These are phyloP conservation scores for Jacana jacana DNA, from an alignment of 2,113 vertebrate genomes.

Conservation along the genomic window DNA sequence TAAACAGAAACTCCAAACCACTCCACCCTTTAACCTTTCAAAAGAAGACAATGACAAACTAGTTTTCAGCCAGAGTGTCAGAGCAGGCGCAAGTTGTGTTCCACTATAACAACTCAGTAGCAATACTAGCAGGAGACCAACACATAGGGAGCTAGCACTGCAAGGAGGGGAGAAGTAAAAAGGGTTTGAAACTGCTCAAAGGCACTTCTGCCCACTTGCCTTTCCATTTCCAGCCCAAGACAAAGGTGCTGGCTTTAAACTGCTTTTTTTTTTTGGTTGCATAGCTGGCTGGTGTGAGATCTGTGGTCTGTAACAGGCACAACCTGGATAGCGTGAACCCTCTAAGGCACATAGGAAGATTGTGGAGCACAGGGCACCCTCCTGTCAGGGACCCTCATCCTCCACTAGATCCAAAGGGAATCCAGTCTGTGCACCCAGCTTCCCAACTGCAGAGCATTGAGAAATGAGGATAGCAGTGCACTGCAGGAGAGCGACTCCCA, in stretches of 20 bases:
- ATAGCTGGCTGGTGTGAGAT: slow-evolving; percentile 69
- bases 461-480: slow-evolving; percentile 46
- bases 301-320: slow-evolving; percentile 71
- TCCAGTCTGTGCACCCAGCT: slow-evolving; percentile 58
- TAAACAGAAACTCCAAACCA: slow-evolving; percentile 81
- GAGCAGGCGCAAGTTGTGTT: slow-evolving; percentile 63
- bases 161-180: slow-evolving; percentile 51
- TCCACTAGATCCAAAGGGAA: slow-evolving; percentile 63
- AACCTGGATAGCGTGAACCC: slow-evolving; percentile 65
- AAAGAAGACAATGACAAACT: slow-evolving; percentile 69
- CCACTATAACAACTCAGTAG: slow-evolving; percentile 65
- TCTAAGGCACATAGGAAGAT: slow-evolving; percentile 73
- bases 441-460: slow-evolving; percentile 59
- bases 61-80: slow-evolving; percentile 71
- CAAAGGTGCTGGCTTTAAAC: slow-evolving; percentile 62
- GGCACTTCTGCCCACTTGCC: slow-evolving; percentile 53
- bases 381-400: slow-evolving; percentile 27
- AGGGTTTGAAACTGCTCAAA: slow-evolving; percentile 57
- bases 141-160: slow-evolving; percentile 51
- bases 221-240: slow-evolving; percentile 29
- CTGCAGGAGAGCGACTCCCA: slow-evolving; percentile 47
- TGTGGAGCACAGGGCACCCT: slow-evolving; percentile 3
- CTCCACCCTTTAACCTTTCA: slow-evolving; percentile 74
- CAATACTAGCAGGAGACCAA: slow-evolving; percentile 66
- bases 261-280: slow-evolving; percentile 70